A percentile compares a stretch with the other conserved stretches of the same genome.
Conservation (phyloP, 2,797 vertebrate genomes). For the Myiotriccus ornatus region DNA sequence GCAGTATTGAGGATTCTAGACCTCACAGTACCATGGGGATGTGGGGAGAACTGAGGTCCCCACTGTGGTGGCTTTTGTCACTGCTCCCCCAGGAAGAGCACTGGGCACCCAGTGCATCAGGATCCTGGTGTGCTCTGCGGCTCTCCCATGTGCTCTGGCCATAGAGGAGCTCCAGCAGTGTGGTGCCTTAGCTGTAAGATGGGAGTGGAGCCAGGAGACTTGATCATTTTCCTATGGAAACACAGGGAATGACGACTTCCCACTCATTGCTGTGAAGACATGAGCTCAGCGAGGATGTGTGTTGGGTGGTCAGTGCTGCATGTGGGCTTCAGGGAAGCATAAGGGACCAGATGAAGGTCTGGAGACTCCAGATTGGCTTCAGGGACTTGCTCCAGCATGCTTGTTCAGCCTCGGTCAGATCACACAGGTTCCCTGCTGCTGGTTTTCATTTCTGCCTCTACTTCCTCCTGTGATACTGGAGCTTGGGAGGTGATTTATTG, state of each 20-base stretch:
- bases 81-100: neutral
- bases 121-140: neutral
- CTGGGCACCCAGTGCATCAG: neutral
- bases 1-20: neutral
- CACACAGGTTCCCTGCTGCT: neutral
- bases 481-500: neutral
- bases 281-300: rapidly evolving
- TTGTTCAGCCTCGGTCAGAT: neutral
- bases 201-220: rapidly evolving
- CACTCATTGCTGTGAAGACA: rapidly evolving
- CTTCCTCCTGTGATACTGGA: neutral
- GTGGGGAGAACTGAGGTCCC: rapidly evolving
- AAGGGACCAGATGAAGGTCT: neutral
- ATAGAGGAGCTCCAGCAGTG: neutral
- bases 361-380: neutral
- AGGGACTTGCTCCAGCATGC: neutral
- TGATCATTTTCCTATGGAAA: neutral
- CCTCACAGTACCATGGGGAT: rapidly evolving
- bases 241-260: neutral
- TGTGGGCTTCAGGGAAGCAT: rapidly evolving
- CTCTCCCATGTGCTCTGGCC: neutral
- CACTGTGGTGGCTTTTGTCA: neutral
- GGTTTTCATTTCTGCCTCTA: neutral
- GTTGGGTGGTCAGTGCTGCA: neutral
- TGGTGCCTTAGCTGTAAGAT: rapidly evolving